These are phyloP conservation scores for Acropora yongei DNA, from an alignment of 64 coral and sea anemone genomes.

Conservation along the genomic window DNA sequence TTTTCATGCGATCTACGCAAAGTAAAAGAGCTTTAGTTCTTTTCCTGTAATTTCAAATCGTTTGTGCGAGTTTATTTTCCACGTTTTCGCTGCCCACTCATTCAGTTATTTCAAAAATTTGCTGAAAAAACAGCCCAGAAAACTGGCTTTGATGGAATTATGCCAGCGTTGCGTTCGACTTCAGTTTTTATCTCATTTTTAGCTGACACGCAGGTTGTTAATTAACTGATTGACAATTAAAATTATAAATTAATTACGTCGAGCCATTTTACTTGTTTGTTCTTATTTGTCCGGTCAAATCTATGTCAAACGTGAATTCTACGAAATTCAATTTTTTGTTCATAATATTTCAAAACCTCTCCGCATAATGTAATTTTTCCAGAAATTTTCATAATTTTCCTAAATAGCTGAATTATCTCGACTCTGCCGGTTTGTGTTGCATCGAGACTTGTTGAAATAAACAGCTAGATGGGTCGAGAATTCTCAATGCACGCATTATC, in stretches of 20 bases:
- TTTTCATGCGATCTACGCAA: background rate
- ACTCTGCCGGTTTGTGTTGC: no score
- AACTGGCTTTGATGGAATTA: background rate
- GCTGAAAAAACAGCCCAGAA: background rate
- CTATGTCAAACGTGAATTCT: background rate
- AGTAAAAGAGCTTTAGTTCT: background rate
- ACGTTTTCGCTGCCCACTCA: background rate
- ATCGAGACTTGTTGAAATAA: no score
- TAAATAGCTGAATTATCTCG: no score
- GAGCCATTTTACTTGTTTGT: background rate
- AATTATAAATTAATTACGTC: background rate
- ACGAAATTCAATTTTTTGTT: no score
- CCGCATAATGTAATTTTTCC: no score
- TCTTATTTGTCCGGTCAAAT: background rate
- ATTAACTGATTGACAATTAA: background rate
- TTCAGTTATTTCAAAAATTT: conserved; percentile 3
- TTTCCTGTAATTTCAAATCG: background rate
- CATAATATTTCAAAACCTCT: no score
- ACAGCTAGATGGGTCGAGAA: no score
- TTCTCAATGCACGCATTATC: no score
- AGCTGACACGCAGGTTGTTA: background rate
- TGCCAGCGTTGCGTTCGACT: background rate
- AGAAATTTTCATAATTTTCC: no score
- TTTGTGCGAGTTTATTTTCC: background rate
- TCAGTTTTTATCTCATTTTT: background rate